Evolutionary conservation across 37 sponge, comb jelly and placozoan genomes (phyloP).

Genomic region (Haliclona indistincta): DNA sequence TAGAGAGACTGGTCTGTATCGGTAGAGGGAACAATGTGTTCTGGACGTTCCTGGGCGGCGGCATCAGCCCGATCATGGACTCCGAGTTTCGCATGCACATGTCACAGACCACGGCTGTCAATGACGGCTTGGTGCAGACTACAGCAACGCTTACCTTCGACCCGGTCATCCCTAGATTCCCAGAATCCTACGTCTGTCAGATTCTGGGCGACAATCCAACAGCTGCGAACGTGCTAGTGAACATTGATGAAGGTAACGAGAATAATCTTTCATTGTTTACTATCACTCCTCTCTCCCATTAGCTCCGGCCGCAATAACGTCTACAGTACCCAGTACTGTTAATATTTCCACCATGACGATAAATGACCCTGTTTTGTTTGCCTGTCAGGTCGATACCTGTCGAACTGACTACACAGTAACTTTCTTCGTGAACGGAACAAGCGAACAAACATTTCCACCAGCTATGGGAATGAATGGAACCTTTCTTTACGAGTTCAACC

Average conservation of each 20-base stretch:
- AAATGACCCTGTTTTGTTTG: neutral
- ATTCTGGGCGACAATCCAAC: neutral
- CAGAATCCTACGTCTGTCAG: neutral
- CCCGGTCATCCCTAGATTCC: neutral
- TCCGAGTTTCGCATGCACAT: neutral
- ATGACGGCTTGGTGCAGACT: neutral
- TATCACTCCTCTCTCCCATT: neutral
- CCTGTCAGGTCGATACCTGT: conserved; percentile 12
- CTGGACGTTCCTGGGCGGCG: neutral
- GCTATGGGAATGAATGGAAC: no score
- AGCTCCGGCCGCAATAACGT: neutral
- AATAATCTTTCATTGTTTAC: neutral
- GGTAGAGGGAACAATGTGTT: neutral
- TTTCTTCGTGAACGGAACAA: no score
- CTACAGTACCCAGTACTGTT: neutral
- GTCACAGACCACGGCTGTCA: neutral
- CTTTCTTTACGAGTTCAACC: no score
- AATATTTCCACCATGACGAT: neutral
- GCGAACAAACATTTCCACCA: no score
- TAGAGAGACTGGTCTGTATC: neutral
- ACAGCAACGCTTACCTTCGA: neutral
- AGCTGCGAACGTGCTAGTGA: neutral
- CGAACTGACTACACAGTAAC: neutral
- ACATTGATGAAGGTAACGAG: neutral
- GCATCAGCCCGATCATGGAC: neutral